Conservation (phyloP, 2,797 vertebrate species). For the Tapirus indicus region DNA sequence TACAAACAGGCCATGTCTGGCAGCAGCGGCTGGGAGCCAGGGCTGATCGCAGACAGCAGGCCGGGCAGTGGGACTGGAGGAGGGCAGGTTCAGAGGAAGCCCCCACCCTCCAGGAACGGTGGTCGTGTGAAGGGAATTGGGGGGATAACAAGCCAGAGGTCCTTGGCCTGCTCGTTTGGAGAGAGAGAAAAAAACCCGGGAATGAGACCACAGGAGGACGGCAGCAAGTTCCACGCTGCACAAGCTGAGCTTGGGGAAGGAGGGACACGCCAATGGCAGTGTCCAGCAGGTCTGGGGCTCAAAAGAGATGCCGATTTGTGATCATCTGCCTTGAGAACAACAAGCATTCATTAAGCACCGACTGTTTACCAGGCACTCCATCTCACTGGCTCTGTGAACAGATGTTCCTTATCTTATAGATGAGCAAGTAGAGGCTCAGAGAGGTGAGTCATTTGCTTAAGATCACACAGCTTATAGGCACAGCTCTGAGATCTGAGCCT, state of each 20-base stretch:
- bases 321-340: not conserved
- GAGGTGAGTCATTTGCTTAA: not conserved
- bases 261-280: rapidly evolving
- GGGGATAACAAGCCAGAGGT: not conserved
- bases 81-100: no score
- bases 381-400: not conserved
- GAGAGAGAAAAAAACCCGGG: not conserved
- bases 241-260: not conserved
- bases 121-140: no score
- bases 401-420: not conserved
- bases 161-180: not conserved
- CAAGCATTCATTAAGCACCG: not conserved
- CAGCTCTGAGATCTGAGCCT: not conserved
- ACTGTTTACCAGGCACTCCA: rapidly evolving
- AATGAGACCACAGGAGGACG: rapidly evolving
- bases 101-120: not conserved
- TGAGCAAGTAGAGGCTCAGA: not conserved
- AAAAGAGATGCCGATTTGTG: no score
- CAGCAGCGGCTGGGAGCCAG: no score
- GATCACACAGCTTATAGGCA: not conserved
- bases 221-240: not conserved
- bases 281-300: not conserved
- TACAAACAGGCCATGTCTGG: rapidly evolving
- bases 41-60: not conserved
- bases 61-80: not conserved